Conservation (phyloP, 2,113 vertebrate species). For the Ibidorhyncha struthersii region DNA sequence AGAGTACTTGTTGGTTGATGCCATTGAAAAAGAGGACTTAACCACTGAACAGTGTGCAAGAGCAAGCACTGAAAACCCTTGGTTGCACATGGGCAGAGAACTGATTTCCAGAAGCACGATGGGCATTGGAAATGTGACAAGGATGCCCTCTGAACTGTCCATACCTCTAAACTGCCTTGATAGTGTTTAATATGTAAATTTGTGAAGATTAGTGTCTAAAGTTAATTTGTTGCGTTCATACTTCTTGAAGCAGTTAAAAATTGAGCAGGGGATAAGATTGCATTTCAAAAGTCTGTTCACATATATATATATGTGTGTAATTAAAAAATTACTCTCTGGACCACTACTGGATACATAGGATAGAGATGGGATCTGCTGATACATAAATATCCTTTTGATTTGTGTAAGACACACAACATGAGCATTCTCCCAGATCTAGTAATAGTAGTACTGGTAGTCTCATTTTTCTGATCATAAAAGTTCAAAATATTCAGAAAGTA, state of each 20-base stretch:
- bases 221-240: background rate
- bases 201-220: background rate
- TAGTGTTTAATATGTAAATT: background rate
- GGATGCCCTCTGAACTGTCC: background rate
- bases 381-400: background rate
- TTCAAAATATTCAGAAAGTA: background rate
- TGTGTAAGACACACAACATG: background rate
- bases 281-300: background rate
- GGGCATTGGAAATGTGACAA: background rate
- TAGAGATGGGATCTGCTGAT: background rate
- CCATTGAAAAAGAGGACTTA: background rate
- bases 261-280: background rate
- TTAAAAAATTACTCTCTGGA: background rate
- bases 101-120: background rate
- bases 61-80: background rate
- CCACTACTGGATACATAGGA: background rate
- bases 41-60: background rate
- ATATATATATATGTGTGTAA: background rate
- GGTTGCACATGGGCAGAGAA: background rate
- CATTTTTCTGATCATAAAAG: background rate
- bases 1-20: background rate
- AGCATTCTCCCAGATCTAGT: background rate
- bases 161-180: background rate
- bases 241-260: background rate
- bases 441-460: background rate